Conservation (phyloP, 1,140 invertebrate species). For the Ptiloglossa arizonensis region DNA sequence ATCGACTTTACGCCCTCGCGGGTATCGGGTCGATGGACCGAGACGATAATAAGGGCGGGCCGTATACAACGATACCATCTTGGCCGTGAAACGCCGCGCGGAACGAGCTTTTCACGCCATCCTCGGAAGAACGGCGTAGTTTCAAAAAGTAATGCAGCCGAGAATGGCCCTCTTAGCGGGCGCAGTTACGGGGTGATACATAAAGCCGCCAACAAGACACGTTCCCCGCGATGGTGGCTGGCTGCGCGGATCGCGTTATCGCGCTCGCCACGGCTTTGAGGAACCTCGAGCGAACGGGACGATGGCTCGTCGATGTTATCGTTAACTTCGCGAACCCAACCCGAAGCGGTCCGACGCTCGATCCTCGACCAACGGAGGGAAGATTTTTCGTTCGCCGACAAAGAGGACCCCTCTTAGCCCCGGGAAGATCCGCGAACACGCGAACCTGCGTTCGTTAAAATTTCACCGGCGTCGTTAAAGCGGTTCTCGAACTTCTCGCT, state of each 20-base stretch:
- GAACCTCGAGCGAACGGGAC: neutral
- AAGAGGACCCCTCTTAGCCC: too few species aligned
- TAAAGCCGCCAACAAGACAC: conserved; percentile 28
- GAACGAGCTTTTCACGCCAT: conserved; percentile 37
- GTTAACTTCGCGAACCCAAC: neutral
- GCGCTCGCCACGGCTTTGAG: conserved; percentile 15
- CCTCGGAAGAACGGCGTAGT: conserved; percentile 26
- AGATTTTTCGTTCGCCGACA: too few species aligned
- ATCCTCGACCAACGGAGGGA: neutral
- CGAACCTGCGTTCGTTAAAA: too few species aligned
- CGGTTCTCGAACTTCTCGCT: neutral
- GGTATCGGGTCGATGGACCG: conserved; percentile 10
- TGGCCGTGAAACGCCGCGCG: conserved; percentile 13
- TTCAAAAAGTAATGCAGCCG: conserved; percentile 52
- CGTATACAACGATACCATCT: conserved; percentile 22
- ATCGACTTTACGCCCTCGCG: neutral
- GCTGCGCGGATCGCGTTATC: conserved; percentile 7
- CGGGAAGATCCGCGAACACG: too few species aligned
- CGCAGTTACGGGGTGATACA: conserved; percentile 33
- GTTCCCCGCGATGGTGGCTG: conserved; percentile 4
- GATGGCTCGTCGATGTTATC: conserved; percentile 28
- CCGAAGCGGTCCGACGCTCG: neutral
- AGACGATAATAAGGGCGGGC: conserved; percentile 28
- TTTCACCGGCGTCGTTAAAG: neutral
- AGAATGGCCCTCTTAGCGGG: conserved; percentile 29